Base-by-base conservation (phyloP, 1,140 invertebrate genomes). In the Tetramorium alpestre region DNA sequence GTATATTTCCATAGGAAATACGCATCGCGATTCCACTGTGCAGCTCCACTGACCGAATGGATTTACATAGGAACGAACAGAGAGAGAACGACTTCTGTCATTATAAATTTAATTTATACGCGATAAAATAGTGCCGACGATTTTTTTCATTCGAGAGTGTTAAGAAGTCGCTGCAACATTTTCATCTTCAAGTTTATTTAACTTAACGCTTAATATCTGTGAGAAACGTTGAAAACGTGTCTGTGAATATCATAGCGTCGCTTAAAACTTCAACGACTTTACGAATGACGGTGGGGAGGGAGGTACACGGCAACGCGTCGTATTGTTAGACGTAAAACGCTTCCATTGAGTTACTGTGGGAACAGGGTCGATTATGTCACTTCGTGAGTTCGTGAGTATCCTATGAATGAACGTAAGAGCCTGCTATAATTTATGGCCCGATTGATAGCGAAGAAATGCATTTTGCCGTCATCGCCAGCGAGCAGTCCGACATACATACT, bases 361-460 rank as follows among this genome's bases (percentile, higher is more conserved):
- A 88, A 80, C 58, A 22, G 47, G 49, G 5, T 64, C 75, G 89
- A 91, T 90, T 91, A 88, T 92, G 89, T 91, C 92, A 92, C 70
- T 85, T 88, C 47, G 25, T 28, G 33, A 54, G 60, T 75, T 84
- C 58, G 64, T 67, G 58, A 77, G 73, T 73, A 65, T 49, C 47
- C 60, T 88, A 86, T 73, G 78, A 82, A 86, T 85, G 80, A 87
- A 86, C 87, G 65, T 67, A 81, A 70, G 60, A 49, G 65, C 64
- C 47, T 41, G 33, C 49, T 38, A 77, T 89, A 93, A 93, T 91
- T 92, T 88, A 91, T 86, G 75, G 70, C 41, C 25, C 78, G 62
- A 49, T 28, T 87, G 82, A 90, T 88, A 86, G 33, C 69, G 56
- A 89, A 85, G 76, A 89, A 85, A 88, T 86, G 60, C 44, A 65